These are phyloP conservation scores for Anabas testudineus DNA, from an alignment of 2,797 vertebrate species.

Conservation along the genomic window DNA sequence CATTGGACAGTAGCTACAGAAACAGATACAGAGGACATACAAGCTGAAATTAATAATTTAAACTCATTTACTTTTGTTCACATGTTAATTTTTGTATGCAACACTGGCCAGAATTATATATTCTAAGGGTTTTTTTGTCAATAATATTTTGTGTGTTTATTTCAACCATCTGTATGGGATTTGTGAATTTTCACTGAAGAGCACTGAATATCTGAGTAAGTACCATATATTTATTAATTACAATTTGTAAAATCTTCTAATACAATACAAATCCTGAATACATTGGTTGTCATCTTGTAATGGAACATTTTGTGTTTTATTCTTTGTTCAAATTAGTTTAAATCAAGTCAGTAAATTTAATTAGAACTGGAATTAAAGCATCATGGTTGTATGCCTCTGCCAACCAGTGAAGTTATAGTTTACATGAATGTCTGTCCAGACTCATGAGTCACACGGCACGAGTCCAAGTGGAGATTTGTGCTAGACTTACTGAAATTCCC, in stretches of 20 bases:
- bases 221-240: not conserved
- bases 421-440: too few relatives aligned
- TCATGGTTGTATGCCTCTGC: too few relatives aligned
- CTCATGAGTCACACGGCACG: too few relatives aligned
- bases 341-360: too few relatives aligned
- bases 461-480: too few relatives aligned
- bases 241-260: not conserved
- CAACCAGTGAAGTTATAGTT: too few relatives aligned
- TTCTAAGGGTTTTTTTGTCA: not conserved
- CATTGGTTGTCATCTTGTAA: not conserved
- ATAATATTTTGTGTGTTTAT: not conserved
- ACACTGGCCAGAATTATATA: not conserved
- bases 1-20: constrained; percentile 90
- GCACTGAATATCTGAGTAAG: not conserved
- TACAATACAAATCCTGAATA: not conserved
- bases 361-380: too few relatives aligned
- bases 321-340: too few relatives aligned
- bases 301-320: not conserved
- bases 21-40: constrained; percentile 40
- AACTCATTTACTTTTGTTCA: not conserved
- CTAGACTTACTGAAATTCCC: too few relatives aligned
- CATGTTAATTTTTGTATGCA: not conserved
- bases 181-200: not conserved
- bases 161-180: not conserved
- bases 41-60: constrained; percentile 3